phyloP scores from a whole-genome alignment of 2,888 invertebrate species.

The Lepidocyrtoides sp. region DNA sequence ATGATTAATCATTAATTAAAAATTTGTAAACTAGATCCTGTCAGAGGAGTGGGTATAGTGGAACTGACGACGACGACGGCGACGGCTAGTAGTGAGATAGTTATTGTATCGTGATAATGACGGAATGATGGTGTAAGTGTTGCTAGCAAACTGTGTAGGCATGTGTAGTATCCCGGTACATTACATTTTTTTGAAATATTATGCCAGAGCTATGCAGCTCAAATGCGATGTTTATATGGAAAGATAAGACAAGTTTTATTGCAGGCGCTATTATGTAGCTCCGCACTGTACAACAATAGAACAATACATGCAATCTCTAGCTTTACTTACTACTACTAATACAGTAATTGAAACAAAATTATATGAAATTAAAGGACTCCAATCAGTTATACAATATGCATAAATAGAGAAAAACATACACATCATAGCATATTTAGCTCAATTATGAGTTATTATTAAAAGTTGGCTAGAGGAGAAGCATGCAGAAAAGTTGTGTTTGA shows the following conservation, averaged over 20 bases:
- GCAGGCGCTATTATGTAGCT: too few relatives aligned
- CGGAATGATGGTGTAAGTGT: constrained; percentile 60
- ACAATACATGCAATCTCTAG: too few relatives aligned
- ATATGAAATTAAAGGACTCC: neutral
- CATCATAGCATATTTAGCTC: neutral
- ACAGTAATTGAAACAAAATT: neutral
- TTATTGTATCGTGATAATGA: constrained; percentile 68
- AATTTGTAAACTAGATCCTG: constrained; percentile 80
- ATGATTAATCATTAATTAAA: constrained; percentile 82
- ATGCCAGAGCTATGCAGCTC: neutral
- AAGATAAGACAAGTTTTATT: constrained; percentile 17
- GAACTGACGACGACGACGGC: constrained; percentile 66
- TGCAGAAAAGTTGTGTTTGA: constrained; percentile 1
- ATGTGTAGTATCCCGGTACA: too few relatives aligned
- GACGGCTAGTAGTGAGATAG: too few relatives aligned
- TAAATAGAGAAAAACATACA: neutral
- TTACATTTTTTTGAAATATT: neutral
- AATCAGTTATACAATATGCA: neutral
- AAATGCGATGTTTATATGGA: neutral
- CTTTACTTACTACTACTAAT: too few relatives aligned
- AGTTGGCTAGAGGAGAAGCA: constrained; percentile 60
- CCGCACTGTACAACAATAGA: neutral
- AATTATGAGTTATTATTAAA: constrained; percentile 41
- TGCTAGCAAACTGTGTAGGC: neutral
- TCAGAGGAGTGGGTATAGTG: constrained; percentile 62